Percentiles rank a stretch among this genome's conserved stretches.
These are phyloP conservation scores for Saccostrea cuccullata DNA, from an alignment of 1,140 invertebrate genomes.

Conservation along the genomic window DNA sequence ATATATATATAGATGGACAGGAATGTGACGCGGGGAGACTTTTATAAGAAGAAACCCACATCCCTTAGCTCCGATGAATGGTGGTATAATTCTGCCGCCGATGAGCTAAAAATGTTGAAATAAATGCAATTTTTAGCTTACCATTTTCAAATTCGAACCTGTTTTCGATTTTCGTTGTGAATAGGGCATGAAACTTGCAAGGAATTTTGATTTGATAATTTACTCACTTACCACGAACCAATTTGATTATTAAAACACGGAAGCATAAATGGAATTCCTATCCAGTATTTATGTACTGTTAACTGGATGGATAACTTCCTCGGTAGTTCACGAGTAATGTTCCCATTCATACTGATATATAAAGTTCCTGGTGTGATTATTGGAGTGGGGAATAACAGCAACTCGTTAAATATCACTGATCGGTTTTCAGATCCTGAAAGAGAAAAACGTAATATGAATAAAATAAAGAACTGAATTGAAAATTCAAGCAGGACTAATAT, in stretches of 20 bases:
- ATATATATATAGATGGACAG: no score
- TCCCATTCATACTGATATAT: constrained; percentile 64
- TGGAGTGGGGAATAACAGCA: constrained; percentile 65
- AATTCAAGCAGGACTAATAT: no score
- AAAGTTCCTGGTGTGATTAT: constrained; percentile 69
- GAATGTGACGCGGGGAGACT: no score
- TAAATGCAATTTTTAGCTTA: no score
- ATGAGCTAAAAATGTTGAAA: no score
- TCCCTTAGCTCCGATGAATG: no score
- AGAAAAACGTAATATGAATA: not conserved
- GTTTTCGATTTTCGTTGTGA: not conserved
- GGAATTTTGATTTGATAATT: constrained; percentile 27
- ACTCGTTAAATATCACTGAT: constrained; percentile 61
- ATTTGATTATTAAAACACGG: constrained; percentile 65
- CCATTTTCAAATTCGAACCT: not conserved
- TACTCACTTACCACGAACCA: constrained; percentile 69
- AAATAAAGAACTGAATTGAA: no score
- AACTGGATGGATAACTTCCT: constrained; percentile 66
- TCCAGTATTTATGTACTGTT: constrained; percentile 69
- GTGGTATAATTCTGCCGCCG: no score
- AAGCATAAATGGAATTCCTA: constrained; percentile 68
- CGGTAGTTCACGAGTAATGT: constrained; percentile 66
- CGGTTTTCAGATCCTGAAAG: constrained; percentile 25
- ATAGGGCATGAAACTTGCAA: not conserved
- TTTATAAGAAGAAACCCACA: no score